Evolutionary conservation across 2,797 vertebrate genomes (phyloP), one percentile per base, ranked within the genome.

Genomic region (Pipistrellus nathusii): DNA sequence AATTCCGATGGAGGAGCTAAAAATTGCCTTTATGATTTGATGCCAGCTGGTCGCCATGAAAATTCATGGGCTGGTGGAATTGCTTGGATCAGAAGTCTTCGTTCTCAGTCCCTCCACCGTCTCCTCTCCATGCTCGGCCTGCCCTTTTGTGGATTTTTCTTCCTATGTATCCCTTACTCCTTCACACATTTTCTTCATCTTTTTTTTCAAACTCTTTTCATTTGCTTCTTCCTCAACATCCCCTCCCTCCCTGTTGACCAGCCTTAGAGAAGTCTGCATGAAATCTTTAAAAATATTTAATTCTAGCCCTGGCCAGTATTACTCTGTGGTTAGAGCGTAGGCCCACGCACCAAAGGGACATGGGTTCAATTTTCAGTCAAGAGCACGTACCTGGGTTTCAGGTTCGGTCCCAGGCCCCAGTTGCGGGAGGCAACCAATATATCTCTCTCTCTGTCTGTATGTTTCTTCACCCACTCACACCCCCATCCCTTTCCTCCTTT

Each of bases 21-120:
- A 96, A 96, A 95, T 91, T 51, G 94, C 85, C 95, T 96, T 96
- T 94, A 94, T 93, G 95, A 81, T 88, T 94, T 93, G 46, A 88
- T 83, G 69, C 95, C 96, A 96, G 95, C 96, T 96, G 97, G 95
- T 95, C 77, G 91, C 95, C 96, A 95, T 97, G 96, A 97, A 96
- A 97, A 97, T 96, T 97, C 96, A 97, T 94, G 94, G 95, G 85
- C 30, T 21, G 88, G 25, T 55, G 59, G 95, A 95, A 93, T 59
- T 35, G 71, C 88, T 87, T 91, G 51, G 66, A 59, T 85, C 92
- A 53, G 87, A 88, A 90, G 81, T 44, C 90, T 81, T 59, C 85
- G 57, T 93, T 88, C 30, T 27, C 84, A 73, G 59, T 35, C 90
- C 10, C 44, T 81, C 20, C 17, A 32, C 32, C 57, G 13, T 32